Percentiles rank a stretch among this genome's conserved stretches.
Evolutionary conservation across 2,888 invertebrate genomes (phyloP).

Genomic region (Troilus luridus): DNA sequence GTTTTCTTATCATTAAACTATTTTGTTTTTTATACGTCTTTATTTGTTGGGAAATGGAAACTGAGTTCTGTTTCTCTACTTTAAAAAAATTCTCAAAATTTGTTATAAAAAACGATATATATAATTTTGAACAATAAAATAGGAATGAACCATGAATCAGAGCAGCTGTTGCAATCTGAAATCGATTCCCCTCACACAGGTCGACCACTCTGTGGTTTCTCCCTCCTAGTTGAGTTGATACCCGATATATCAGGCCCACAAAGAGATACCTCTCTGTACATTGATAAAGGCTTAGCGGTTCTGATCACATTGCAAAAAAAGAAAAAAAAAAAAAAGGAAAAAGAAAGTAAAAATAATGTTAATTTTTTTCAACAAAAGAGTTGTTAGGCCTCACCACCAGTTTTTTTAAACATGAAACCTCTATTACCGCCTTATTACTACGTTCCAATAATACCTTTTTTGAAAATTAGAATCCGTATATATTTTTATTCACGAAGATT

Average conservation of each 20-base stretch:
- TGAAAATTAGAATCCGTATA: no score
- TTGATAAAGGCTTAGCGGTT: not conserved
- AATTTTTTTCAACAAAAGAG: not conserved
- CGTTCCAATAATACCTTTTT: no score
- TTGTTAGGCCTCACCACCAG: no score
- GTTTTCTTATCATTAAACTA: no score
- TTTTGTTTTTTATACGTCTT: no score
- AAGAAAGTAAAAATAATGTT: not conserved
- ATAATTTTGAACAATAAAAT: not conserved
- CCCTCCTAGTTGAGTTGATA: constrained; percentile 19
- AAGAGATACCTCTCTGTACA: not conserved
- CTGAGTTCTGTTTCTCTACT: no score
- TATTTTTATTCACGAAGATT: no score
- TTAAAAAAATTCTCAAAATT: no score
- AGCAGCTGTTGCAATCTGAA: constrained; percentile 23
- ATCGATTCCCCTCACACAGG: not conserved
- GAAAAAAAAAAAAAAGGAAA: no score
- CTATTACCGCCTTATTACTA: no score
- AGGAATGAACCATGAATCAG: not conserved
- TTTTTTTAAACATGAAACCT: no score
- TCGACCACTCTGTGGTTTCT: constrained; percentile 13
- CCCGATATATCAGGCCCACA: constrained; percentile 11
- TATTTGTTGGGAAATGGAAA: no score
- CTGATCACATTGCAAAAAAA: not conserved
- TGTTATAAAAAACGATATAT: not conserved